Evolutionary conservation across 2,113 vertebrate genomes (phyloP).

Genomic region (Rostratula benghalensis): DNA sequence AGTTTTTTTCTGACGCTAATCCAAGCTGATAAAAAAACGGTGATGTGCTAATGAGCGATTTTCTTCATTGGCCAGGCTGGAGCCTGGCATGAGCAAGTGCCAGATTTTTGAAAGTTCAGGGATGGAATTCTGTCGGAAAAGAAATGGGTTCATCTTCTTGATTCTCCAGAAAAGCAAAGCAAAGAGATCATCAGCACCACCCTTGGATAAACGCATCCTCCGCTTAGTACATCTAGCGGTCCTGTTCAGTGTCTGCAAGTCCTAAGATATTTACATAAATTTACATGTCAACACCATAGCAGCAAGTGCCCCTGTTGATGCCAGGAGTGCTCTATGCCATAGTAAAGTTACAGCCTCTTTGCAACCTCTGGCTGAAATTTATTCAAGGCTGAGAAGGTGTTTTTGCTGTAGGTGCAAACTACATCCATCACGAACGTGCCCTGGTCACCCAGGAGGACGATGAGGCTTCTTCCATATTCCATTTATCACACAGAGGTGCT

Average conservation of each 20-base stretch:
- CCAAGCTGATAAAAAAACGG: background rate
- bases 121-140: background rate
- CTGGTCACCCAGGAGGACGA: background rate
- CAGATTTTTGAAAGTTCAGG: background rate
- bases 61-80: accelerated
- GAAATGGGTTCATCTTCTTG: background rate
- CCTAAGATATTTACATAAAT: background rate
- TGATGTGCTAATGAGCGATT: background rate
- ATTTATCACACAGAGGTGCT: background rate
- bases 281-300: background rate
- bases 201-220: background rate
- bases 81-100: accelerated
- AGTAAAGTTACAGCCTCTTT: background rate
- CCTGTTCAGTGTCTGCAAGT: background rate
- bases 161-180: background rate
- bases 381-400: background rate
- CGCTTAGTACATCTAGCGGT: too few species aligned
- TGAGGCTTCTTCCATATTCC: background rate
- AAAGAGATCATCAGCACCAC: background rate
- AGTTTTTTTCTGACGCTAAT: background rate
- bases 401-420: background rate
- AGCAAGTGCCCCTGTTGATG: background rate
- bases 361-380: background rate
- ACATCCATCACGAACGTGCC: background rate
- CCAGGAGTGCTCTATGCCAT: background rate